phyloP scores from a whole-genome alignment of 2,888 invertebrate genomes.

The Ptilodon capucinus region DNA sequence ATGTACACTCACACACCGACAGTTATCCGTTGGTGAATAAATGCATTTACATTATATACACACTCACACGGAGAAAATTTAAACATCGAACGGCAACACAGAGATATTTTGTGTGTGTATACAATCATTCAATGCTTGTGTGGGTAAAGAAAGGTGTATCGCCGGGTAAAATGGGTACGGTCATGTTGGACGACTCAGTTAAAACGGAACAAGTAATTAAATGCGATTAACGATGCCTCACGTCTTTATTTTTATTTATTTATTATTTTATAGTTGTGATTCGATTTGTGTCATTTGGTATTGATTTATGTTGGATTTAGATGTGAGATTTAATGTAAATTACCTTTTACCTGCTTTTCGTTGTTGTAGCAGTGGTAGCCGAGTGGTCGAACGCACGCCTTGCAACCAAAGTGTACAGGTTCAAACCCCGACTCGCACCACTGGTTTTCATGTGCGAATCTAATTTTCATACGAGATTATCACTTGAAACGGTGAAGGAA shows the following conservation, averaged over 20 bases:
- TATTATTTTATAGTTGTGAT: constrained; percentile 10
- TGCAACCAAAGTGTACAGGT: too few relatives aligned
- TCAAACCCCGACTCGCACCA: too few relatives aligned
- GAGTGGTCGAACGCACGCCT: too few relatives aligned
- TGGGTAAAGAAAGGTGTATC: constrained; percentile 80
- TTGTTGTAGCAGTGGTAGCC: too few relatives aligned
- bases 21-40: constrained; percentile 25
- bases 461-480: too few relatives aligned
- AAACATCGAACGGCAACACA: constrained; percentile 9
- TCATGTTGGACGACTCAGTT: constrained; percentile 46
- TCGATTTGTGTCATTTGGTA: constrained; percentile 5
- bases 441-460: too few relatives aligned
- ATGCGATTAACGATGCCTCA: constrained; percentile 33
- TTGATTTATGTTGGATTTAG: background rate
- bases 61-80: constrained; percentile 9
- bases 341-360: too few relatives aligned
- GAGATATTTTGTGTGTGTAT: constrained; percentile 4
- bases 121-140: constrained; percentile 38
- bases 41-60: constrained; percentile 30
- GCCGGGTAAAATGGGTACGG: constrained; percentile 76
- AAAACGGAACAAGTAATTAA: constrained; percentile 56
- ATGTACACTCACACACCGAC: constrained; percentile 41
- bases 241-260: constrained; percentile 12
- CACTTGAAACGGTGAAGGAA: too few relatives aligned
- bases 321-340: too few relatives aligned